Percentiles rank a stretch among this genome's conserved stretches.
These are phyloP conservation scores for Anabas testudineus DNA, from an alignment of 2,797 vertebrate genomes.

Conservation along the genomic window DNA sequence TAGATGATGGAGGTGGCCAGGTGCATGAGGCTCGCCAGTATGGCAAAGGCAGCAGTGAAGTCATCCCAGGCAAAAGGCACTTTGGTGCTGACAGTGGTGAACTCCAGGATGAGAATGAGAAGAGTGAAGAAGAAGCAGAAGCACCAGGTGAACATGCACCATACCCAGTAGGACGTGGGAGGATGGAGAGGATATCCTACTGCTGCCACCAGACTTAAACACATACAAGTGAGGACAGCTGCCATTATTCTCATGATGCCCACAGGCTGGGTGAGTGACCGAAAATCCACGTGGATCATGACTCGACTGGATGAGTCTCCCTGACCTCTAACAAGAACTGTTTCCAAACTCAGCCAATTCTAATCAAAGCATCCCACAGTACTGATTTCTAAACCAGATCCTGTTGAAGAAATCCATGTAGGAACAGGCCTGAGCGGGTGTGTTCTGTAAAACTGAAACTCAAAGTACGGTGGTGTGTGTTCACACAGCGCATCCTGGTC, in stretches of 20 bases:
- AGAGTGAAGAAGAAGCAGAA: constrained; percentile 87
- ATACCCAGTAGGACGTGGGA: constrained; percentile 83
- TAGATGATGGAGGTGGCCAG: constrained; percentile 87
- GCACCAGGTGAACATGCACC: constrained; percentile 93
- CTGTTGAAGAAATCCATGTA: constrained; percentile 48
- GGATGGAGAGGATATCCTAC: fast-evolving
- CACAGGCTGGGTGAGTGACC: constrained; percentile 69
- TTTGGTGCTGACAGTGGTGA: constrained; percentile 76
- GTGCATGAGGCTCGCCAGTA: constrained; percentile 87
- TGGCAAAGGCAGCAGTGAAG: constrained; percentile 88
- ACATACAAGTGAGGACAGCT: constrained; percentile 80
- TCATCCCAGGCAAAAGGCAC: constrained; percentile 90
- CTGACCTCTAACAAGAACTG: neutral
- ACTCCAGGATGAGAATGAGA: constrained; percentile 87
- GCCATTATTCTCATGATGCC: constrained; percentile 84
- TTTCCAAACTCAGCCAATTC: constrained; percentile 19
- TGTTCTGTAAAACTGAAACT: constrained; percentile 47
- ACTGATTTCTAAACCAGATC: constrained; percentile 2
- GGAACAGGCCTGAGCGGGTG: neutral
- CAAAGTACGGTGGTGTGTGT: constrained; percentile 7
- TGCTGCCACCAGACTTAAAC: constrained; percentile 86
- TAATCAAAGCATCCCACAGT: neutral
- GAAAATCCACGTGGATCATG: constrained; percentile 68
- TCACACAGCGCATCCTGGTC: constrained; percentile 48
- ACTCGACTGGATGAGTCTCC: constrained; percentile 18